These are phyloP conservation scores for Micrasema longulum DNA, from an alignment of 1,140 invertebrate species.

Conservation along the genomic window DNA sequence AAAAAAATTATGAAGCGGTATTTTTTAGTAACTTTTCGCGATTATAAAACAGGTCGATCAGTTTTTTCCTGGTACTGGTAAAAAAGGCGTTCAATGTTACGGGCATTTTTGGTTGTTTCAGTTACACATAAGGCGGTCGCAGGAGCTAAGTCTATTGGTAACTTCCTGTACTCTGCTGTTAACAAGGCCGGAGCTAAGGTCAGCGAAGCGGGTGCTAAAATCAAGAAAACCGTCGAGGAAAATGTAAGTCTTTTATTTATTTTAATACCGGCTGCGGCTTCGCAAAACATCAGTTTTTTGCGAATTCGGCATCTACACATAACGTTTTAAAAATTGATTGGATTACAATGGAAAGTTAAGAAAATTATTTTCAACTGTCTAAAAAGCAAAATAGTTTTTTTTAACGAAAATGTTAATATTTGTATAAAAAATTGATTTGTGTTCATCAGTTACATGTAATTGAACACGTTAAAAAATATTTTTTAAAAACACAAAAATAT, in stretches of 20 bases:
- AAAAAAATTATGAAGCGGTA: no score
- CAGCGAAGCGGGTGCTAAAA: slow-evolving; percentile 91
- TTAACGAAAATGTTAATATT: neutral
- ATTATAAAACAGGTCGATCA: no score
- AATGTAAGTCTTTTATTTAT: slow-evolving; percentile 78
- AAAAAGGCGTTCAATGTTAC: neutral
- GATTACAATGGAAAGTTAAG: neutral
- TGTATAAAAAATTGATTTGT: neutral
- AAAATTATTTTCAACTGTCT: neutral
- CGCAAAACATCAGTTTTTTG: neutral
- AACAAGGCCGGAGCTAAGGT: slow-evolving; percentile 93
- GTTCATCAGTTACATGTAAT: neutral
- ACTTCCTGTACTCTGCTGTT: slow-evolving; percentile 89
- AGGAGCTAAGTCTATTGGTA: slow-evolving; percentile 92
- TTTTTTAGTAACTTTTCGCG: no score
- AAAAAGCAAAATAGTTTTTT: neutral
- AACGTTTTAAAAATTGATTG: neutral
- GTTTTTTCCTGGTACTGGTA: neutral
- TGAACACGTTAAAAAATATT: neutral
- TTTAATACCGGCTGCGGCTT: neutral
- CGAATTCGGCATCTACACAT: neutral
- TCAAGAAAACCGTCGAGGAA: slow-evolving; percentile 96
- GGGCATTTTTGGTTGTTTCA: slow-evolving; percentile 59
- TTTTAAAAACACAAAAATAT: neutral
- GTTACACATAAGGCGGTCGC: slow-evolving; percentile 92